Evolutionary conservation across 37 sponge, comb jelly and placozoan species (phyloP), one percentile per base, ranked within the genome.

Genomic region (Ephydatia muelleri): DNA sequence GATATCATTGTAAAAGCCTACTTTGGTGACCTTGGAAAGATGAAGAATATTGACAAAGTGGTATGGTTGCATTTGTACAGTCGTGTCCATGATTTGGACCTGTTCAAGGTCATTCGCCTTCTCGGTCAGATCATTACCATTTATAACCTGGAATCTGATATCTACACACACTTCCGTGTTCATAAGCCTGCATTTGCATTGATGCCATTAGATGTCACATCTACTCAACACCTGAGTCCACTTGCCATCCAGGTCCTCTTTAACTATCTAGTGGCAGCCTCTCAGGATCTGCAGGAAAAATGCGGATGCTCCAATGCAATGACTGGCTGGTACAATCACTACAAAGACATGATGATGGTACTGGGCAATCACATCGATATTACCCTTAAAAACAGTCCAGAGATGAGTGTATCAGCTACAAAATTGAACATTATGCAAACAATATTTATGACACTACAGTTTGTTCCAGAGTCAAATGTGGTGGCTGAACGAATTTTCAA

Each of bases 391-490:
- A 57, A 14, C 16, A 11, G 57, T 21, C 12, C 57, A 16, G 57
- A 57, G 19, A 57, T 21, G 16, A 4, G 57, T 57, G 57, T 21
- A 5, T 57, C 57, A 19, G 19, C 16, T 19, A 57, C 80, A 47
- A 64, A 31, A 67, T 77, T 90, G 39, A 85, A 90, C 40, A 49
- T 90, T 31, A 85, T 90, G 86, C 90, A 90, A 19, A 39, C 80
- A n/a, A 65, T 71, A 2, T 90, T 77, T 82, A 77, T 90, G n/a
- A 9, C 68, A 31, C 68, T 90, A 9, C 86, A 70, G 64, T 32
- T 37, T 28, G 12, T 33, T 22, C 49, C 88, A 22, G 21, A n/a
- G 14, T 5, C 32, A 48, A 29, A 65, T 16, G 16, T 49, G 27
- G 76, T 57, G 57, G 85, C 81, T 71, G 57, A 70, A 25, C 43